Evolutionary conservation across 2,113 vertebrate genomes (phyloP), one percentile per base, ranked within the genome.

Genomic region (Grantiella picta): DNA sequence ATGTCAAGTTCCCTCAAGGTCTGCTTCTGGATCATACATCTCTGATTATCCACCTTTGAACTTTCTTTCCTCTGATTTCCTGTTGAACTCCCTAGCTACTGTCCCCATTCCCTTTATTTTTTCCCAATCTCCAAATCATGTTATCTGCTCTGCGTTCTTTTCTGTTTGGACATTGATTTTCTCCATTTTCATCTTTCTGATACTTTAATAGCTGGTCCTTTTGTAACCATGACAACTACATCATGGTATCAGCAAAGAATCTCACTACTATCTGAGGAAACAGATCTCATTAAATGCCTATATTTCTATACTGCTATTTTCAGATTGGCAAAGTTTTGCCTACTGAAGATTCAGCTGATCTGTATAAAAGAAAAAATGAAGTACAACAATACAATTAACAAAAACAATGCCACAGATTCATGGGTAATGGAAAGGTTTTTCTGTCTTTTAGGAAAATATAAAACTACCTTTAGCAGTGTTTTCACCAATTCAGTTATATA

Each of bases 181-280:
- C 84, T 59, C 81, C 1, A 6, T 81, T 90, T 92, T 88, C 20
- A 36, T 95, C 63, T 88, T 73, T 79, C 82, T 60, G 57, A 73
- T 63, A 68, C 64, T 91, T 85, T 93, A 95, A 70, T 82, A 94
- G 78, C 84, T 59, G 47, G 52, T 91, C 77, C 61, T 94, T 93
- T 64, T 72, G 95, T 97, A 96, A 95, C 96, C 92, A 97, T 89
- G 95, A 63, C 95, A 96, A 95, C 93, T 33, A 35, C 23, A 49
- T 73, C 57, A 59, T 52, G 64, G 63, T 71, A 81, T 93, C 91
- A 95, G 78, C 85, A 89, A 89, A 95, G 73, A 61, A 78, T 86
- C 44, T 96, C 68, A 25, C 87, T 83, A 61, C 71, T 70, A n/a
- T 54, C 60, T 45, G 69, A 72, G 52, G 77, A 92, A 60, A 49